Evolutionary conservation across 1,140 invertebrate species (phyloP).

Genomic region (Pseudomyrmex concolor): DNA sequence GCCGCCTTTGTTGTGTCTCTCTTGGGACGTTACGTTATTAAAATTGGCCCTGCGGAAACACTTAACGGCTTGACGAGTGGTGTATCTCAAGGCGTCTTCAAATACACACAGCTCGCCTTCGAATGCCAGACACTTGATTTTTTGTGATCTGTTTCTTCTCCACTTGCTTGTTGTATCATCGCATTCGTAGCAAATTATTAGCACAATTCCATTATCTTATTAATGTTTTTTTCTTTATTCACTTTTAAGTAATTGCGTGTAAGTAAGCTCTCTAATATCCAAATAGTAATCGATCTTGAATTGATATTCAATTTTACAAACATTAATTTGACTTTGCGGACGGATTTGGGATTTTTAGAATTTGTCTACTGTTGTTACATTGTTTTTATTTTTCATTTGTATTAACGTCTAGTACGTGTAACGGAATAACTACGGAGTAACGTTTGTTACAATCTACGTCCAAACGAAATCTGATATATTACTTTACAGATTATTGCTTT

Average conservation of each 20-base stretch:
- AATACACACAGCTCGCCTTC: slow-evolving; percentile 27
- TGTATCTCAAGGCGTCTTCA: slow-evolving; percentile 45
- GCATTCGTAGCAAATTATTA: slow-evolving; percentile 9
- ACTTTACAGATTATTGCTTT: too few relatives aligned
- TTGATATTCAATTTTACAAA: not conserved
- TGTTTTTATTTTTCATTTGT: not conserved
- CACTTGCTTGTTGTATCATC: not conserved
- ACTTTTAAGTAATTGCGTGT: not conserved
- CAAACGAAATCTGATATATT: not conserved
- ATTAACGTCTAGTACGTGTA: not conserved
- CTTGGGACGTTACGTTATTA: slow-evolving; percentile 71
- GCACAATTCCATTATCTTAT: not conserved
- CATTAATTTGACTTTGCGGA: not conserved
- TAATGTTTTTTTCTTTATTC: not conserved
- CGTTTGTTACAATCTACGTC: not conserved
- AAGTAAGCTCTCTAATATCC: too few relatives aligned
- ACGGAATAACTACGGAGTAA: not conserved
- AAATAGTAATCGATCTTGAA: slow-evolving; percentile 4
- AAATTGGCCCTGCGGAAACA: slow-evolving; percentile 76
- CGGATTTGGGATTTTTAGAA: not conserved
- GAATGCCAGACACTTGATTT: slow-evolving; percentile 13
- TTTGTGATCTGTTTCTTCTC: slow-evolving; percentile 17
- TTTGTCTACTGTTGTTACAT: not conserved
- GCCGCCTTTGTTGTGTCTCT: slow-evolving; percentile 68
- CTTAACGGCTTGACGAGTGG: slow-evolving; percentile 67